Evolutionary conservation across 1,140 invertebrate genomes (phyloP), one percentile per base, ranked within the genome.

Genomic region (Drosophila bocki): DNA sequence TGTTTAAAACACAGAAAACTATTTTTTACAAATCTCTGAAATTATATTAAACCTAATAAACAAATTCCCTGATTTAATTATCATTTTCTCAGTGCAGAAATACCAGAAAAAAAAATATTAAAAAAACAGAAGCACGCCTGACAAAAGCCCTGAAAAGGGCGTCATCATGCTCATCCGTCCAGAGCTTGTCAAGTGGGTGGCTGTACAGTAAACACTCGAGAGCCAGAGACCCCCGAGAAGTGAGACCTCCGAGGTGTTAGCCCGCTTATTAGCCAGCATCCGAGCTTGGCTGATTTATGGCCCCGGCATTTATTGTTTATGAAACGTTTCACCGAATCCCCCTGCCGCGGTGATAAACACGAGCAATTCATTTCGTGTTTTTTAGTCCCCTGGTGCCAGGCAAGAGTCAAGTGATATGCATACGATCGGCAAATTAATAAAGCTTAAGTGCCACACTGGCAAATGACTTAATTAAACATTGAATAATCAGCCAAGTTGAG

Each of bases 231-330:
- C 74, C 59, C 71, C 64, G 35, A n/a, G 44, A 78, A 85, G 79
- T 80, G 78, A 70, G 83, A 88, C 80, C 83, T 88, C 84, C 83
- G 76, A 88, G 80, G 84, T 87, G 84, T 86, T 82, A 82, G 77
- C 79, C 64, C 60, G 72, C 77, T 87, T 88, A 87, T 87, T 87
- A 87, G 84, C 83, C 84, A 78, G 19, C 70, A 60, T 57, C 26
- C 42, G 29, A 42, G 42, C 70, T 29, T 22, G 39, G 29, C 56
- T 79, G 75, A 80, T 84, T 80, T 64, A 84, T 80, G 64, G 60
- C 57, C 57, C 47, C 77, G 47, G 77, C 70, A 79, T 79, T 83
- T 62, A 65, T 70, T 75, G 67, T 79, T 72, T 72, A 71, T 83
- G 65, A 76, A 76, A 84, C 75, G 48, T 70, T 72, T 60, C 44